Conservation (phyloP, 2,113 vertebrate species). For the Cavia aperea region DNA sequence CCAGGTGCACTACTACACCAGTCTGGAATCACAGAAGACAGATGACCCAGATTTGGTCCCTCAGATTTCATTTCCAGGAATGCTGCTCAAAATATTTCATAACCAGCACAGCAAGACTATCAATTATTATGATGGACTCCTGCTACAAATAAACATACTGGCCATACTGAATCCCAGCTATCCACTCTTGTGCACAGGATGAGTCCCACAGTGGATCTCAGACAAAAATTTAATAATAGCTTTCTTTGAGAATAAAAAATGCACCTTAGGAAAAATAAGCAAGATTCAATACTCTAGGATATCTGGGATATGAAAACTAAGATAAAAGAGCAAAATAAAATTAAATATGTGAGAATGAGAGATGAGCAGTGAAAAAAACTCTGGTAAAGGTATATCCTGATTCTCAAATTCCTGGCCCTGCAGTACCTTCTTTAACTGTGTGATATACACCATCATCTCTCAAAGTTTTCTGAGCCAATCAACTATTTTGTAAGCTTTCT, state of each 20-base stretch:
- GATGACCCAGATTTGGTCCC: background rate
- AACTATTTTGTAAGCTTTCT: constrained; percentile 14
- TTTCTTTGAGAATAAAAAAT: background rate
- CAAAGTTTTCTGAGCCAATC: background rate
- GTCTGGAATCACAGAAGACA: background rate
- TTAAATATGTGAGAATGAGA: background rate
- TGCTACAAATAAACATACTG: background rate
- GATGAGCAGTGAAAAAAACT: background rate
- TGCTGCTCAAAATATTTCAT: constrained; percentile 10
- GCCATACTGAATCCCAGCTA: background rate
- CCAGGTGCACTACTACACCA: background rate
- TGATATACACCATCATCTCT: background rate
- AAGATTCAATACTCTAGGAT: background rate
- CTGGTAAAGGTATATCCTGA: background rate
- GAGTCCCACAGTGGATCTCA: background rate
- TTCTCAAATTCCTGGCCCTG: background rate
- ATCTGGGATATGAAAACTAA: background rate
- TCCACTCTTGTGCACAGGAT: background rate
- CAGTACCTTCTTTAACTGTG: background rate
- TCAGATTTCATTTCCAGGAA: background rate
- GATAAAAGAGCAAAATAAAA: background rate
- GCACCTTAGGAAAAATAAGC: background rate
- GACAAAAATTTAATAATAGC: background rate
- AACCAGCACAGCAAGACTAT: background rate
- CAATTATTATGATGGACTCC: background rate